Percentiles rank a stretch among this genome's conserved stretches.
phyloP scores from a whole-genome alignment of 2,888 invertebrate genomes.

The Eupeodes luniger region DNA sequence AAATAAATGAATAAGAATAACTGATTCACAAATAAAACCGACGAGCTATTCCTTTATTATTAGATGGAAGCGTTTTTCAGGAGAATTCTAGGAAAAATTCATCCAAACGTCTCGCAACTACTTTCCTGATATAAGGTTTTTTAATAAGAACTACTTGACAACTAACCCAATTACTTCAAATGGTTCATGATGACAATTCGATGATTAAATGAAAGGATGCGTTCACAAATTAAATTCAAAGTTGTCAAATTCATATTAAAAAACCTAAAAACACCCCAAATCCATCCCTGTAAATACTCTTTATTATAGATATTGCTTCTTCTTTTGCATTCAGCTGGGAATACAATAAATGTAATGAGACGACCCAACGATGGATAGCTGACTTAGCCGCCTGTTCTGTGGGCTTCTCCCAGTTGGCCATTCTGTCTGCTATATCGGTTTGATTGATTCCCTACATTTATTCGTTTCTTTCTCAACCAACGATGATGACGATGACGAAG shows the following conservation, averaged over 20 bases:
- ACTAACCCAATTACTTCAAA: too few relatives aligned
- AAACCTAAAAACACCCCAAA: not conserved
- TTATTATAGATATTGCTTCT: constrained; percentile 1
- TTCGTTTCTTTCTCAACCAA: constrained; percentile 61
- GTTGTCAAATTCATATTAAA: not conserved
- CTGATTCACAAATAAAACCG: too few relatives aligned
- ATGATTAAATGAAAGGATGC: too few relatives aligned
- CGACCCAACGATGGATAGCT: constrained; percentile 69
- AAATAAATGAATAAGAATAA: too few relatives aligned
- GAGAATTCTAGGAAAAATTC: too few relatives aligned
- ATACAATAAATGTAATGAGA: constrained; percentile 75
- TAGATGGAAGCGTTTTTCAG: too few relatives aligned
- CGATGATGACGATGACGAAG: constrained; percentile 44
- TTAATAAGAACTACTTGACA: too few relatives aligned
- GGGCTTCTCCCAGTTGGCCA: constrained; percentile 41
- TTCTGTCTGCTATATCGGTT: constrained; percentile 66
- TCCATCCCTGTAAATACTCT: not conserved
- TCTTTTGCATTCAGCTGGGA: constrained; percentile 50
- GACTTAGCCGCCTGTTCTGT: constrained; percentile 62
- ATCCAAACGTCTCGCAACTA: too few relatives aligned
- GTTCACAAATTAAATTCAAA: too few relatives aligned
- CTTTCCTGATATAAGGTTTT: too few relatives aligned
- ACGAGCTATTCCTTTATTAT: too few relatives aligned
- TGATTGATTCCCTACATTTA: constrained; percentile 75
- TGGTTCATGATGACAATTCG: too few relatives aligned